A percentile compares a stretch with the other conserved stretches of the same genome.
Evolutionary conservation across 2,888 invertebrate genomes (phyloP).

Genomic region (Chesias legatella): DNA sequence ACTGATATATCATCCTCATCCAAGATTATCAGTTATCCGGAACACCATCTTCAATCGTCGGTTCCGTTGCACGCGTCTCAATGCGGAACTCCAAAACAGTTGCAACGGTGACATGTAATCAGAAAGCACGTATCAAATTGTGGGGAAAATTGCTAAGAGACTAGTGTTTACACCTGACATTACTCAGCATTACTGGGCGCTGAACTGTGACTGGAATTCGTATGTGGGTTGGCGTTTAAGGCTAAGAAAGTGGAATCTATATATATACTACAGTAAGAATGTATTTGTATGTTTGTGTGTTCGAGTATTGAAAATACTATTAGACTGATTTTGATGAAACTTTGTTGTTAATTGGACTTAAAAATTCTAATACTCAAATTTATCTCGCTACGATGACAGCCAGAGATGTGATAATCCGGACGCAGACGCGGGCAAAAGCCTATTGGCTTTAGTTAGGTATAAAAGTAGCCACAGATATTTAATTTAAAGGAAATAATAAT

Average conservation of each 20-base stretch:
- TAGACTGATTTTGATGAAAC: no score
- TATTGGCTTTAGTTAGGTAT: no score
- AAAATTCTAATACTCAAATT: no score
- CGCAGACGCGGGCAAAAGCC: no score
- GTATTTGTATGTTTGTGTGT: no score
- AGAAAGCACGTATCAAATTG: conserved; percentile 64
- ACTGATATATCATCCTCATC: background rate
- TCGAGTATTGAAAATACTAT: no score
- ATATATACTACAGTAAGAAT: no score
- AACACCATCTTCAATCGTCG: conserved; percentile 1
- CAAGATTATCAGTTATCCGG: conserved; percentile 4
- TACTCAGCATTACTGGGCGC: conserved; percentile 51
- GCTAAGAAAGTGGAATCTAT: conserved; percentile 4
- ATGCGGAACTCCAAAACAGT: conserved; percentile 34
- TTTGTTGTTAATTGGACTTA: no score
- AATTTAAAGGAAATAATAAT: no score
- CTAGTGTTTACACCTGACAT: conserved; percentile 35
- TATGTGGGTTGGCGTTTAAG: conserved; percentile 11
- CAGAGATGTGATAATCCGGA: no score
- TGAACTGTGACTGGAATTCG: conserved; percentile 46
- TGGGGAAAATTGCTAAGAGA: conserved; percentile 64
- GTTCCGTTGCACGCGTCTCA: conserved; percentile 20
- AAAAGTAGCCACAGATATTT: no score
- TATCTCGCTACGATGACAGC: no score
- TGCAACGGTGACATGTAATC: conserved; percentile 35